phyloP scores from a whole-genome alignment of 2,797 vertebrate genomes.

The Artibeus jamaicensis region DNA sequence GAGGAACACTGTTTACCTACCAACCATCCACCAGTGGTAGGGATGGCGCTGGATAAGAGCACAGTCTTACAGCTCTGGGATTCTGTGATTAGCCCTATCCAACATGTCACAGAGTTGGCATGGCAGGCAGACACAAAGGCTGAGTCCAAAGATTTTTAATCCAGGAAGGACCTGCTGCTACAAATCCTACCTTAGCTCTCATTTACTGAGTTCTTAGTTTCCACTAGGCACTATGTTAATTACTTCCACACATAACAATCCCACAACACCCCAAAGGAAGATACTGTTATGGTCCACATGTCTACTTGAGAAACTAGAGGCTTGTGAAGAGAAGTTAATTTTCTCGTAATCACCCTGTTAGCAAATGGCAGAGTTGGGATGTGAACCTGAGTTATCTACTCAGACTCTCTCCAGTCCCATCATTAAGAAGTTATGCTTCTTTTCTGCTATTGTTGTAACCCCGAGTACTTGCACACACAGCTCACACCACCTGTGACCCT shows the following conservation, averaged over 20 bases:
- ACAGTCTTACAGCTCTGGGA: neutral
- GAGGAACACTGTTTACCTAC: conserved; percentile 40
- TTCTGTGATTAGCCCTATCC: neutral
- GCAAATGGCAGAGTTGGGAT: neutral
- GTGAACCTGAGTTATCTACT: neutral
- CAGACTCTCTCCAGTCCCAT: neutral
- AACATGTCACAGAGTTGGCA: neutral
- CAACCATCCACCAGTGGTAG: neutral
- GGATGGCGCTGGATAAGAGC: neutral
- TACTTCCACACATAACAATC: neutral
- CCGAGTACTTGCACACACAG: neutral
- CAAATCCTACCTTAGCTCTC: neutral
- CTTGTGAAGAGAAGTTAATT: neutral
- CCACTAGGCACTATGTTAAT: neutral
- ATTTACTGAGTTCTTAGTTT: neutral
- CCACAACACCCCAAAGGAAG: neutral
- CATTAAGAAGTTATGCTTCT: neutral
- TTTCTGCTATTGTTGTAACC: neutral
- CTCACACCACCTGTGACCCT: neutral
- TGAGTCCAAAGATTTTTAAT: neutral
- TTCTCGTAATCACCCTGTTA: neutral
- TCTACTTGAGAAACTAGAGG: neutral
- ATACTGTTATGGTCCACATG: neutral
- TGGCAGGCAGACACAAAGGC: neutral
- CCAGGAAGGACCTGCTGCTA: neutral